phyloP scores from a whole-genome alignment of 1,140 invertebrate genomes.

The Odontomachus brunneus region DNA sequence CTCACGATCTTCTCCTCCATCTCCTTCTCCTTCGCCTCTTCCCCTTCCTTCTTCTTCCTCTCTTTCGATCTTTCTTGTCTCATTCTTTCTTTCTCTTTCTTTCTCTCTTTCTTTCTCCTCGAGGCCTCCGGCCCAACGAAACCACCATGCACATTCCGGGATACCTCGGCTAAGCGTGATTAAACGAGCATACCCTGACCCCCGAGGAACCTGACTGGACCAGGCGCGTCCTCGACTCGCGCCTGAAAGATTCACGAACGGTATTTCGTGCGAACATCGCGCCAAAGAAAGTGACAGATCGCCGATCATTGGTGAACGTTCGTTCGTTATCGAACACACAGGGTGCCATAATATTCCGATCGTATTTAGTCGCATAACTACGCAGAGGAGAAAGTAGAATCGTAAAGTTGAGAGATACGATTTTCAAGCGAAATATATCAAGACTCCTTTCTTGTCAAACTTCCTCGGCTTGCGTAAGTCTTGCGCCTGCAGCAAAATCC shows the following conservation, averaged over 20 bases:
- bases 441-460: no score
- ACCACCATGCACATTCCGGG: constrained; percentile 64
- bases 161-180: constrained; percentile 38
- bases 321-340: background rate
- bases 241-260: constrained; percentile 9
- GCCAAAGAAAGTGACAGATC: constrained; percentile 53
- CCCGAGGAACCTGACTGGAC: background rate
- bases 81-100: background rate
- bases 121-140: constrained; percentile 50
- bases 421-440: no score
- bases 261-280: background rate
- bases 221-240: constrained; percentile 6
- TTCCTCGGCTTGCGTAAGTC: no score
- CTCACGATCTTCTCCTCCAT: constrained; percentile 65
- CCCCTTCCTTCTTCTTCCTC: constrained; percentile 15
- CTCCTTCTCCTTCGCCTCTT: constrained; percentile 46
- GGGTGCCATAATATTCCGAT: background rate
- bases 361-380: background rate
- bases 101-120: constrained; percentile 13
- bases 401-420: background rate
- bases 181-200: constrained; percentile 62
- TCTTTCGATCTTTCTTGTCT: background rate
- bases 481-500: background rate
- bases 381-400: background rate
- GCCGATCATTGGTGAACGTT: constrained; percentile 7